A percentile compares a stretch with the other conserved stretches of the same genome.
Conservation (phyloP, 2,113 vertebrate genomes). For the Xyliphius kryptos region DNA sequence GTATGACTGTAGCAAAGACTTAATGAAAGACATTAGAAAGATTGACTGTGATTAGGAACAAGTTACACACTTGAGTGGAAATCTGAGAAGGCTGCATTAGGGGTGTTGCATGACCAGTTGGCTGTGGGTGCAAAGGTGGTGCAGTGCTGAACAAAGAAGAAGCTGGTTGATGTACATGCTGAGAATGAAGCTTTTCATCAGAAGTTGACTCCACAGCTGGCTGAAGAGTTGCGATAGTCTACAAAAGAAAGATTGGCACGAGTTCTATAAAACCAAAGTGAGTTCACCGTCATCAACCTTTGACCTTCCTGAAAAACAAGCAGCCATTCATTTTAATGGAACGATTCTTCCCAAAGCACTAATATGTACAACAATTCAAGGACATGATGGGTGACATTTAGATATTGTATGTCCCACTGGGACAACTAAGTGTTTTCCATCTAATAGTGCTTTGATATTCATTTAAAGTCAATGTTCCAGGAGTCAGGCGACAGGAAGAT, state of each 20-base stretch:
- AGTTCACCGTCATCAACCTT: not conserved
- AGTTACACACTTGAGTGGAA: constrained; percentile 59
- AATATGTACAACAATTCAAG: not conserved
- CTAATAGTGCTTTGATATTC: too few relatives aligned
- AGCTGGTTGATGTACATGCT: constrained; percentile 57
- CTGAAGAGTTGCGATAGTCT: constrained; percentile 63
- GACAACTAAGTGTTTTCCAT: too few relatives aligned
- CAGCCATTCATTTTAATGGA: not conserved
- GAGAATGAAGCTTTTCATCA: constrained; percentile 53
- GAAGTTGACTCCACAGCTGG: constrained; percentile 61
- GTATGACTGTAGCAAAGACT: too few relatives aligned
- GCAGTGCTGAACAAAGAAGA: constrained; percentile 39
- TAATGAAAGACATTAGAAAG: constrained; percentile 45
- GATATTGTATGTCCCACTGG: too few relatives aligned
- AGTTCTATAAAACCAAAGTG: not conserved
- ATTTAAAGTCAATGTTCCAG: too few relatives aligned
- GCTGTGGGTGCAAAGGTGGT: constrained; percentile 49
- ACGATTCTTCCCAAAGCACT: constrained; percentile 3
- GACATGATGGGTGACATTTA: too few relatives aligned
- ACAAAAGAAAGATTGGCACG: constrained; percentile 23
- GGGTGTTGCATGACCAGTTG: constrained; percentile 44
- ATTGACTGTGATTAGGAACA: too few relatives aligned
- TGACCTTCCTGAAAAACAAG: not conserved
- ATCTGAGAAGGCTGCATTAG: constrained; percentile 74
- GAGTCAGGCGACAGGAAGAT: constrained; percentile 12